A percentile compares a stretch with the other conserved stretches of the same genome.
Conservation (phyloP, 1,140 invertebrate species). For the Drosophila repleta region DNA sequence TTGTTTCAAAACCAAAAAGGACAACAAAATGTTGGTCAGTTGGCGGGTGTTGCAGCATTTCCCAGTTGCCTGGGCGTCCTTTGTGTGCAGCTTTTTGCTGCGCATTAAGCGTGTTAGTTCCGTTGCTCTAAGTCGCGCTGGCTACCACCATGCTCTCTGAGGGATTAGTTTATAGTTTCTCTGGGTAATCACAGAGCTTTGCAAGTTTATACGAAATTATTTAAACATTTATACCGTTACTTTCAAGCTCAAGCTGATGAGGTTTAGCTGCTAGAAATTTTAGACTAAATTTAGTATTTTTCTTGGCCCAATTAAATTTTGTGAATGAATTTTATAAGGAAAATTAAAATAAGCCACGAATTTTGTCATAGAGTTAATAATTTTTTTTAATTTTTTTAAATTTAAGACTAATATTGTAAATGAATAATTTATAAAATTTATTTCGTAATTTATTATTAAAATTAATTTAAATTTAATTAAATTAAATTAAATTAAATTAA, state of each 20-base stretch:
- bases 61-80: background rate
- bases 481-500: too few species aligned
- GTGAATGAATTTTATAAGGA: too few species aligned
- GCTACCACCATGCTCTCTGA: background rate
- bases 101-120: constrained; percentile 59
- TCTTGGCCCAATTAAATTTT: too few species aligned
- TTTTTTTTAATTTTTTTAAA: too few species aligned
- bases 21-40: constrained; percentile 27
- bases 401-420: too few species aligned
- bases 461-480: too few species aligned
- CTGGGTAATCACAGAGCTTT: constrained; percentile 23
- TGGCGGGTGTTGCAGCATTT: background rate
- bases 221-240: background rate
- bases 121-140: background rate
- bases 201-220: constrained; percentile 9
- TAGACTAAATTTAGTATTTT: too few species aligned
- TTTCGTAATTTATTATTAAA: too few species aligned
- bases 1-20: constrained; percentile 44
- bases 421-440: too few species aligned
- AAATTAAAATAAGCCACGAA: too few species aligned
- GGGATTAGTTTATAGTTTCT: constrained; percentile 31
- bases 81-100: background rate
- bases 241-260: background rate
- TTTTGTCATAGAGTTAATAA: too few species aligned
- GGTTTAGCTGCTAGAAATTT: too few species aligned